Conservation (phyloP, 1,140 invertebrate species). For the Acromyrmex echinatior region DNA sequence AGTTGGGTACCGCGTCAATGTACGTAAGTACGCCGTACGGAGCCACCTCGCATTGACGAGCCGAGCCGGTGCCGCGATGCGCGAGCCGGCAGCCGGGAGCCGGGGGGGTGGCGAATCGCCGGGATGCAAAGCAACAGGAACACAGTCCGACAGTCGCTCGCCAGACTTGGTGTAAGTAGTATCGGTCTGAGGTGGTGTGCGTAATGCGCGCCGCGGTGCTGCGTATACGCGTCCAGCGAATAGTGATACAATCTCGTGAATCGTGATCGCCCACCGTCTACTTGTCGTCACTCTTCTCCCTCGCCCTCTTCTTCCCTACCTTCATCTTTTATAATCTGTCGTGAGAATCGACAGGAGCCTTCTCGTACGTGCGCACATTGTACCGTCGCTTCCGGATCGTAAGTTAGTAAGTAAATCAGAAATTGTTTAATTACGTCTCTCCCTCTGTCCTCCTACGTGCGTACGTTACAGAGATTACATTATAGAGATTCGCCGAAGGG, state of each 20-base stretch:
- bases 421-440: constrained; percentile 4
- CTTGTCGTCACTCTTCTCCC: constrained; percentile 5
- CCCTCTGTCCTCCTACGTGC: too few species aligned
- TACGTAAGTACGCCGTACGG: neutral
- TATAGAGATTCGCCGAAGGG: neutral
- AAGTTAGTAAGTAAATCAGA: constrained; percentile 12
- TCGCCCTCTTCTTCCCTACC: neutral
- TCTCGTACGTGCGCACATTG: neutral
- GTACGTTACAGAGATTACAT: too few species aligned
- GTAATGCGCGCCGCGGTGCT: constrained; percentile 32
- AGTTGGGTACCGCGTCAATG: neutral
- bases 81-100: neutral
- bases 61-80: constrained; percentile 58
- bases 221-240: constrained; percentile 13
- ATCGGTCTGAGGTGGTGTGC: neutral
- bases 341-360: neutral
- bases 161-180: constrained; percentile 68
- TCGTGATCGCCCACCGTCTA: constrained; percentile 32
- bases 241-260: constrained; percentile 50
- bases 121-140: constrained; percentile 69
- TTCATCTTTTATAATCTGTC: neutral
- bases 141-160: constrained; percentile 75
- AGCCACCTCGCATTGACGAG: constrained; percentile 75
- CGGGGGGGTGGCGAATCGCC: constrained; percentile 39
- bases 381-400: constrained; percentile 28